A percentile compares a stretch with the other conserved stretches of the same genome.
phyloP scores from a whole-genome alignment of 1,140 invertebrate genomes.

The Ceratina japonica region DNA sequence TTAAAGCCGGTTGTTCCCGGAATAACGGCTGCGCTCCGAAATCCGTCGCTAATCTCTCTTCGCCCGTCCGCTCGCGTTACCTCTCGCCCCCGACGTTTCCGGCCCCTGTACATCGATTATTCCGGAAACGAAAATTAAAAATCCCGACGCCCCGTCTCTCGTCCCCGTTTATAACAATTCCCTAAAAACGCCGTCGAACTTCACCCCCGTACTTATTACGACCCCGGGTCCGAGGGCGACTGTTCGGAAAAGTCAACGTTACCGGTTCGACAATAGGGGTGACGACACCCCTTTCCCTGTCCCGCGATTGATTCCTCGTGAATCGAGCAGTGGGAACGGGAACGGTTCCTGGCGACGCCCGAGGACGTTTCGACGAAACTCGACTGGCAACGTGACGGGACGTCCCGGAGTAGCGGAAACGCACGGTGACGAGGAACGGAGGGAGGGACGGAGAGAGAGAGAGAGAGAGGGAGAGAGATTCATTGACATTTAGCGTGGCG shows the following conservation, averaged over 20 bases:
- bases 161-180: neutral
- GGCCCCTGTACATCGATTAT: constrained; percentile 5
- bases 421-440: neutral
- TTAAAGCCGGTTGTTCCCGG: neutral
- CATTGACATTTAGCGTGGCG: constrained; percentile 70
- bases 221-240: constrained; percentile 25
- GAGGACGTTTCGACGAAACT: constrained; percentile 10
- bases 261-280: constrained; percentile 22
- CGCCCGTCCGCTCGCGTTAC: neutral
- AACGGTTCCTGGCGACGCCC: constrained; percentile 4
- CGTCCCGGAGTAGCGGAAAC: constrained; percentile 21
- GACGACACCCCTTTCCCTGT: constrained; percentile 3
- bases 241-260: constrained; percentile 56
- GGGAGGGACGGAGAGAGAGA: constrained; percentile 13
- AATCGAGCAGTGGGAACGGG: constrained; percentile 33
- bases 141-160: neutral
- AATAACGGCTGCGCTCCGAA: neutral
- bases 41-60: neutral
- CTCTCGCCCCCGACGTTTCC: neutral
- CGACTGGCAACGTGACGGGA: constrained; percentile 8
- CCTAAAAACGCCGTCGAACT: constrained; percentile 17
- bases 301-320: constrained; percentile 56
- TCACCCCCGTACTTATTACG: constrained; percentile 36
- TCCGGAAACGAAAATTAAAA: constrained; percentile 19
- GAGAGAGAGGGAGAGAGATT: constrained; percentile 45